Evolutionary conservation across 2,113 vertebrate species (phyloP).

Genomic region (Proteles cristata): DNA sequence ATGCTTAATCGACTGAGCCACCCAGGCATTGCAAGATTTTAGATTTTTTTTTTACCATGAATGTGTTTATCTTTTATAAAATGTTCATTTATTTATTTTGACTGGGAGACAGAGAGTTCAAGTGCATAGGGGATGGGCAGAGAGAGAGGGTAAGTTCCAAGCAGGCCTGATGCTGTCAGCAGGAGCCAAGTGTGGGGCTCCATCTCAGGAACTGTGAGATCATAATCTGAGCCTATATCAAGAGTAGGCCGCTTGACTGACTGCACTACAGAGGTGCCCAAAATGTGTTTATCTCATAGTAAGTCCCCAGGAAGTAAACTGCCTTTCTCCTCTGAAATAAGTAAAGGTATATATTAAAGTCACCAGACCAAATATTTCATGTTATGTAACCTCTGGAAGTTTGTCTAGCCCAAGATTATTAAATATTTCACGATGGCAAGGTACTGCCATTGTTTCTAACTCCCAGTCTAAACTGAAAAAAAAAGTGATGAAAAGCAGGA

Average conservation of each 20-base stretch:
- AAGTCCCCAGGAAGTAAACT: not conserved
- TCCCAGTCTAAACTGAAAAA: not conserved
- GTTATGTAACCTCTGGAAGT: not conserved
- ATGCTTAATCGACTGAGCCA: too few relatives aligned
- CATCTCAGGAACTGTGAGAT: too few relatives aligned
- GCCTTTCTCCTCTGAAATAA: not conserved
- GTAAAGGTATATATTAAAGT: not conserved
- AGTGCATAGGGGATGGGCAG: too few relatives aligned
- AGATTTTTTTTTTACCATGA: not conserved
- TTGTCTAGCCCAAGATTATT: not conserved
- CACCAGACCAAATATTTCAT: not conserved
- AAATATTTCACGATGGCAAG: not conserved
- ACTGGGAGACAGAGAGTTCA: too few relatives aligned
- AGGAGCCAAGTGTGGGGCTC: too few relatives aligned
- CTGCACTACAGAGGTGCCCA: too few relatives aligned
- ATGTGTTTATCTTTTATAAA: not conserved
- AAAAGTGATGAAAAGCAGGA: not conserved
- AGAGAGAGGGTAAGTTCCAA: too few relatives aligned
- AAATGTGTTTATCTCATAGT: not conserved
- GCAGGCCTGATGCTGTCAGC: too few relatives aligned
- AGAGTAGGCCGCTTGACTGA: too few relatives aligned
- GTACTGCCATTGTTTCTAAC: not conserved
- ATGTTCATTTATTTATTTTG: too few relatives aligned
- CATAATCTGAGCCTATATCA: too few relatives aligned
- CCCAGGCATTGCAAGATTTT: not conserved